These are phyloP conservation scores for Sitobion miscanthi DNA, from an alignment of 1,140 invertebrate species.

Conservation along the genomic window DNA sequence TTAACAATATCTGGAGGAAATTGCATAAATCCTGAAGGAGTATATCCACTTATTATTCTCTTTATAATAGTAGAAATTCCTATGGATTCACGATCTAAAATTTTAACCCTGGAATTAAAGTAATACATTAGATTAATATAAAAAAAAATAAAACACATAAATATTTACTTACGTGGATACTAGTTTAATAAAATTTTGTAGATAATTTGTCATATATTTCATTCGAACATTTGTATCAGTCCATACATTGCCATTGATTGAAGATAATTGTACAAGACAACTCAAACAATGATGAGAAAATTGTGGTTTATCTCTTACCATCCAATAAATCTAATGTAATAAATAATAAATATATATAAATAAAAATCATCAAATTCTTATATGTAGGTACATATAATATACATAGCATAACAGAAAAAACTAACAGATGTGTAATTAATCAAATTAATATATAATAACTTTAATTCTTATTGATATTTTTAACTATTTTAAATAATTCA, in stretches of 20 bases:
- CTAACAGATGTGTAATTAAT: not conserved
- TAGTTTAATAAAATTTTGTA: conserved; percentile 74
- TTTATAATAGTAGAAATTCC: conserved; percentile 66
- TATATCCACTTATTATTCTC: conserved; percentile 21
- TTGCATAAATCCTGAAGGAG: conserved; percentile 34
- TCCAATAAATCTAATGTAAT: conserved; percentile 74
- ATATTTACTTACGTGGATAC: conserved; percentile 63
- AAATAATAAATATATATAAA: conserved; percentile 35
- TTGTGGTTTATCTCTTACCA: conserved; percentile 76
- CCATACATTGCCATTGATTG: conserved; percentile 76
- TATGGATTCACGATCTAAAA: conserved; percentile 70
- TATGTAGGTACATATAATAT: no score
- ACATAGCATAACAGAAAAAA: not conserved
- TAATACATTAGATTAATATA: not conserved
- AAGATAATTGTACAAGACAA: conserved; percentile 81
- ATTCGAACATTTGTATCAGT: conserved; percentile 67
- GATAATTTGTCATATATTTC: conserved; percentile 76
- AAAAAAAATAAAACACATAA: not conserved
- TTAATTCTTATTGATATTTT: not conserved
- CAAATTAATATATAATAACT: not conserved
- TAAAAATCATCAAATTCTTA: not conserved
- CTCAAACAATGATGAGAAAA: conserved; percentile 78
- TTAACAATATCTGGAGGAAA: conserved; percentile 66
- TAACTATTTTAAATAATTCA: no score
- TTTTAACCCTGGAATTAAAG: conserved; percentile 65